Evolutionary conservation across 2,113 vertebrate genomes (phyloP).

Genomic region (Leptobrachium ailaonicum): DNA sequence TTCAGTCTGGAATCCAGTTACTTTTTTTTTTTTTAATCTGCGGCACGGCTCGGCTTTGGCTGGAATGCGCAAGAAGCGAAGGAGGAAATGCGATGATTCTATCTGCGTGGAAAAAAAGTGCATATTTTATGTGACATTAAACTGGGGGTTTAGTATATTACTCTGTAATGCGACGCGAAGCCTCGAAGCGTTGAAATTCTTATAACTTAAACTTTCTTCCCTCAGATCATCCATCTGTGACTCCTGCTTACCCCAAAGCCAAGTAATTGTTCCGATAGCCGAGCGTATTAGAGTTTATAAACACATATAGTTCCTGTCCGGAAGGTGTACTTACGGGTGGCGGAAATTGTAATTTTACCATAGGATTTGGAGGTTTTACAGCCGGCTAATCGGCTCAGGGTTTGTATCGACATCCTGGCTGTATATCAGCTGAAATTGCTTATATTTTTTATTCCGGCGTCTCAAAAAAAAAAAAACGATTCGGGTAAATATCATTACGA

Average conservation of each 20-base stretch:
- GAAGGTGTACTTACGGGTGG: constrained; percentile 28
- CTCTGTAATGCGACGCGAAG: constrained; percentile 25
- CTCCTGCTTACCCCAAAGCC: constrained; percentile 33
- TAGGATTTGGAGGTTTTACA: constrained; percentile 35
- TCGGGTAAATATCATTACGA: constrained; percentile 20
- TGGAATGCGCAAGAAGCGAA: background rate
- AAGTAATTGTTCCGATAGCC: constrained; percentile 46
- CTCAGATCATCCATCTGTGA: constrained; percentile 33
- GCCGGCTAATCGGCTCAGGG: constrained; percentile 19
- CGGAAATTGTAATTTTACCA: constrained; percentile 26
- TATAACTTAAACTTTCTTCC: constrained; percentile 24
- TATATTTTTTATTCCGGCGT: constrained; percentile 16
- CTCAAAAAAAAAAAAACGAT: constrained; percentile 20
- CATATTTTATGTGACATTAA: constrained; percentile 33
- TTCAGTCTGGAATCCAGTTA: background rate
- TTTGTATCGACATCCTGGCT: constrained; percentile 21
- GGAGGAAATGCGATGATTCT: constrained; percentile 11
- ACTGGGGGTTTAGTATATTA: constrained; percentile 3
- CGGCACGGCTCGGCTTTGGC: background rate
- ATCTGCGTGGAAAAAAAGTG: constrained; percentile 13
- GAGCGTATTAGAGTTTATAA: constrained; percentile 41
- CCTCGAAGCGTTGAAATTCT: constrained; percentile 28
- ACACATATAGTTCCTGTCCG: constrained; percentile 42
- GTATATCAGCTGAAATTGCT: constrained; percentile 35
- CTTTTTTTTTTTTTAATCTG: background rate